phyloP scores from a whole-genome alignment of 2,888 invertebrate species.

The Pristionchus japonicus region DNA sequence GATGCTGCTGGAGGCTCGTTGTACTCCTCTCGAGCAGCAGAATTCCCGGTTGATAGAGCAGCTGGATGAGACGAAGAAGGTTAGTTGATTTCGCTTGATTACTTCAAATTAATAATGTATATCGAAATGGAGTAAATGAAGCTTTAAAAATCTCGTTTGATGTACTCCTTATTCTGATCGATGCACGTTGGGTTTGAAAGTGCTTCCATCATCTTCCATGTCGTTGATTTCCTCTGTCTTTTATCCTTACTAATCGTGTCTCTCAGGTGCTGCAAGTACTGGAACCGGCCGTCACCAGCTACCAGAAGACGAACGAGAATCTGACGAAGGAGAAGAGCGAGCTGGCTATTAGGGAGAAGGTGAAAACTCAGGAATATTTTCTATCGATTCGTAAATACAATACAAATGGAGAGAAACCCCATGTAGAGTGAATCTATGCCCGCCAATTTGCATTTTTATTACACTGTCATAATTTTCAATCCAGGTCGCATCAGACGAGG shows the following conservation, averaged over 20 bases:
- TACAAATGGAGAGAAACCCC: too few relatives aligned
- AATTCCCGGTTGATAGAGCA: background rate
- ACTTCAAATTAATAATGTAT: too few relatives aligned
- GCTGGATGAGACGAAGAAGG: constrained; percentile 22
- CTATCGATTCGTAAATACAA: background rate
- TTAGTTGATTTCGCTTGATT: background rate
- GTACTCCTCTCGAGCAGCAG: constrained; percentile 16
- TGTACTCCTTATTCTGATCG: too few relatives aligned
- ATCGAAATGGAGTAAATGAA: too few relatives aligned
- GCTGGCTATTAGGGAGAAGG: constrained; percentile 45
- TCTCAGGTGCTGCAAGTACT: constrained; percentile 38
- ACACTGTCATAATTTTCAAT: background rate
- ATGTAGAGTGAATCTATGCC: too few relatives aligned
- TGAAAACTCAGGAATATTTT: background rate
- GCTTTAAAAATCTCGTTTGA: too few relatives aligned
- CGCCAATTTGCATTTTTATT: too few relatives aligned
- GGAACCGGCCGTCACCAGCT: constrained; percentile 50
- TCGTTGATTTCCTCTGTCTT: too few relatives aligned
- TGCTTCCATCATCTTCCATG: too few relatives aligned
- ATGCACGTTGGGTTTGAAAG: too few relatives aligned
- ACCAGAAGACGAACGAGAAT: constrained; percentile 50
- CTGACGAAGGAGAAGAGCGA: constrained; percentile 48
- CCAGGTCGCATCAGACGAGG: background rate
- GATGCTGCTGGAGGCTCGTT: background rate
- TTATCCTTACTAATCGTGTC: too few relatives aligned